Evolutionary conservation across 92 coral and sea anemone species (phyloP).

Genomic region (Diadumene lineata): DNA sequence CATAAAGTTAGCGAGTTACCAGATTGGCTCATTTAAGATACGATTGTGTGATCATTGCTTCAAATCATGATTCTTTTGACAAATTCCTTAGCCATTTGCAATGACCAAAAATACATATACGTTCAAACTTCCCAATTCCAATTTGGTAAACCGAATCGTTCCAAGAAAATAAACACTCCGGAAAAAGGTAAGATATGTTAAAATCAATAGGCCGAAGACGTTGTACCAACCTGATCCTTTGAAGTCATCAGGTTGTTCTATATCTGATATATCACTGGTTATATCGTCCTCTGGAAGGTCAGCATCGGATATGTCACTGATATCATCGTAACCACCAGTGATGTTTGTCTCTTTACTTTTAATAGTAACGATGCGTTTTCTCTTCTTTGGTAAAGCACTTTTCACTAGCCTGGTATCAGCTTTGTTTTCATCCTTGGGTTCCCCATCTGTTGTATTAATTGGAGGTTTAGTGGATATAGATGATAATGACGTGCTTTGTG

Average conservation of each 20-base stretch:
- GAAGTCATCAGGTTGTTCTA: slow-evolving; percentile 25
- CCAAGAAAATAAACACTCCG: too few species aligned
- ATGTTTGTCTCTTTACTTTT: background rate
- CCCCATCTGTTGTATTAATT: background rate
- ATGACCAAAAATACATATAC: too few species aligned
- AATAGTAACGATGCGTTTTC: slow-evolving; percentile 15
- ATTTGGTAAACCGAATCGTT: too few species aligned
- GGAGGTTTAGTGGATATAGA: background rate
- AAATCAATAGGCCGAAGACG: too few species aligned
- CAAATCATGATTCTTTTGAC: too few species aligned
- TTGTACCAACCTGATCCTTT: slow-evolving; percentile 7
- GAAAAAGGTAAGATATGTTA: too few species aligned
- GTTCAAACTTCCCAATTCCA: too few species aligned
- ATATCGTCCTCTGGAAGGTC: slow-evolving; percentile 11
- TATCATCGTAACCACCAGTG: slow-evolving; percentile 17
- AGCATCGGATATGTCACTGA: slow-evolving; percentile 28
- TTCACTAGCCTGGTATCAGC: background rate
- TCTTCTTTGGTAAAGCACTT: background rate
- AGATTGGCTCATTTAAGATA: too few species aligned
- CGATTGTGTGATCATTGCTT: too few species aligned
- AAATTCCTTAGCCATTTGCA: too few species aligned
- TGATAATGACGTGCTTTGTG: background rate
- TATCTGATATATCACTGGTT: slow-evolving; percentile 34
- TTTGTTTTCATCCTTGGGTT: slow-evolving; percentile 6
- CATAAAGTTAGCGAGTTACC: too few species aligned